Conservation (phyloP, 2,888 invertebrate genomes). For the Ommatoiulus sabulosus region DNA sequence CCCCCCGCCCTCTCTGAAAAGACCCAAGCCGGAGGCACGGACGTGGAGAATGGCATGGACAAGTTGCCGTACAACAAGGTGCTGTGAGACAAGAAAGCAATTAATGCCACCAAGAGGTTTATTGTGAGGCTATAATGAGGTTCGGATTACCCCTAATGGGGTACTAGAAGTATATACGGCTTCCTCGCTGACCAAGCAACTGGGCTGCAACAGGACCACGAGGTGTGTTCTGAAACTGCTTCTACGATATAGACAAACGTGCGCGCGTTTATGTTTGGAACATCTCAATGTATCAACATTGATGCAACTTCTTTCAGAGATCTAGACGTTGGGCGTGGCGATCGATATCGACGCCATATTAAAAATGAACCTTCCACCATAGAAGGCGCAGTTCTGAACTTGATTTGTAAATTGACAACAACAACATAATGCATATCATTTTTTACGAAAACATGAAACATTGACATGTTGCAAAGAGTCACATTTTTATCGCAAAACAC, state of each 20-base stretch:
- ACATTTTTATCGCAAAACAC: too few species aligned
- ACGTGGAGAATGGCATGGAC: not conserved
- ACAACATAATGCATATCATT: too few species aligned
- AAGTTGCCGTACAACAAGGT: conserved; percentile 32
- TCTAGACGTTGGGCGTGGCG: too few species aligned
- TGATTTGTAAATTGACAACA: too few species aligned
- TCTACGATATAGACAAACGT: not conserved
- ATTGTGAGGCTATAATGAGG: conserved; percentile 22
- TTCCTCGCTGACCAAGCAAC: conserved; percentile 32
- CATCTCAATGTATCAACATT: too few species aligned
- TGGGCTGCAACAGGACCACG: not conserved
- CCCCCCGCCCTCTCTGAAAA: not conserved
- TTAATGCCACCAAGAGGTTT: not conserved
- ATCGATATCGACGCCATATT: too few species aligned
- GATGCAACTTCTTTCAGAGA: not conserved
- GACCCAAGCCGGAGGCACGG: not conserved
- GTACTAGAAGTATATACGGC: not conserved
- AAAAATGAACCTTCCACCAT: too few species aligned
- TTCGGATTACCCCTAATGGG: conserved; percentile 37
- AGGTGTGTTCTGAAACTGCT: not conserved
- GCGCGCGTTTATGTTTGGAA: too few species aligned
- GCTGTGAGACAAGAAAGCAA: conserved; percentile 41
- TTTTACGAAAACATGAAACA: too few species aligned
- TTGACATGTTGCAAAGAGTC: too few species aligned
- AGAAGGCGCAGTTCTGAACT: too few species aligned